phyloP scores from a whole-genome alignment of 2,888 invertebrate species.

The Ferrisia virgata region DNA sequence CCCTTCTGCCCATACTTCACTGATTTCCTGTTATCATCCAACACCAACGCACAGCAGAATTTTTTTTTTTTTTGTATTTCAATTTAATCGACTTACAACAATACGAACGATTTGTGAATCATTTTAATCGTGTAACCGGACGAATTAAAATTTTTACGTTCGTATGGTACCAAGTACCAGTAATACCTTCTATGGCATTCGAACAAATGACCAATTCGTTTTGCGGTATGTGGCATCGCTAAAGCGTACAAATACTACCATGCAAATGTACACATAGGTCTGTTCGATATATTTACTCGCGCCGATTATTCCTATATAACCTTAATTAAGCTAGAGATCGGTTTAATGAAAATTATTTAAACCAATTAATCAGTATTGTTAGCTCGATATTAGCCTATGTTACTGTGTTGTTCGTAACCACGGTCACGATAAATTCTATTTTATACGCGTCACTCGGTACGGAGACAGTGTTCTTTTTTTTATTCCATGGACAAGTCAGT shows the following conservation, averaged over 20 bases:
- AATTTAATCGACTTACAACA: not conserved
- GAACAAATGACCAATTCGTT: conserved; percentile 9
- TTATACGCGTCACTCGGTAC: too few relatives aligned
- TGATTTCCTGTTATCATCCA: not conserved
- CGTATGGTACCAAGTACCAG: not conserved
- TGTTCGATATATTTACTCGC: not conserved
- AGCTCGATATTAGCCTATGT: not conserved
- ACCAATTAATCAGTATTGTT: conserved; percentile 17
- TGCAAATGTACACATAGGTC: conserved; percentile 11
- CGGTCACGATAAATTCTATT: not conserved
- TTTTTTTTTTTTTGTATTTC: not conserved
- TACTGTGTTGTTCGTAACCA: not conserved
- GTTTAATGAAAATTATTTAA: conserved; percentile 9
- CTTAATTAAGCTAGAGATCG: conserved; percentile 14
- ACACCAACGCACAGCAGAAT: not conserved
- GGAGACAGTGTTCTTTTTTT: too few relatives aligned
- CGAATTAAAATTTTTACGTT: not conserved
- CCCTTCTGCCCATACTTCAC: not conserved
- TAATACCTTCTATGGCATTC: not conserved
- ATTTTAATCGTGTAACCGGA: not conserved
- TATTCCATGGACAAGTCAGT: too few relatives aligned
- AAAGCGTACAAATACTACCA: conserved; percentile 9
- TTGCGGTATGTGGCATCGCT: conserved; percentile 5
- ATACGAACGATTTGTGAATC: not conserved
- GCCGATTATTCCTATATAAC: not conserved